Base-by-base conservation (phyloP, 2,888 invertebrate species). In the Orchesella flavescens region DNA sequence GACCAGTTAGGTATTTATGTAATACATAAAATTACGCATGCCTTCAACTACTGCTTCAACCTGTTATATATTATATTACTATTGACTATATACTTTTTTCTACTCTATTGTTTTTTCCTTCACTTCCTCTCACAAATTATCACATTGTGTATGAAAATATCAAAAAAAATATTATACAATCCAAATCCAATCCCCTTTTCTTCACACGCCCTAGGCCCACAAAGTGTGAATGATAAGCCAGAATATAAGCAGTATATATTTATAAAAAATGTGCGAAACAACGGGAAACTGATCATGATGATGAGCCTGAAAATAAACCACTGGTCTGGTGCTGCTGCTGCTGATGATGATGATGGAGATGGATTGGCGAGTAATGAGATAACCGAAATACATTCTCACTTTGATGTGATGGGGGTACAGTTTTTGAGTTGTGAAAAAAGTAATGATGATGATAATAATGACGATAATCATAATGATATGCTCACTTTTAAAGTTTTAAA, bases 131-230 rank as follows among this genome's bases (percentile, higher is more conserved):
- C 34, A 44, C 17, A 44, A 66, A 44, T 66, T 66, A 66, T 66
- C 66, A 66, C 44, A 10, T 66, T 44, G 66, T 66, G n/a, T n/a
- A n/a, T n/a, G n/a, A n/a, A n/a, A 66, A n/a, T n/a, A 49, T 49
- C 49, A 49, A 49, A 49, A 49, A 49, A 49, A 49, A 49, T n/a
- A 12, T 15, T 49, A 44, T 73, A 59, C 17, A 59, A 15, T 19
- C 19, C 49, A 59, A 73, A 13, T 59, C 12, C 49, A 59, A 73
- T 44, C 61, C 43, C 17, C 2, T 49, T 57, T 72, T 73, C 61
- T 73, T 73, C 73, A 73, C 73, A 73, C 73, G 73, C 73, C 73
- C 73, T 73, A 73, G 73, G 73, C 73, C 73, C 73, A 73, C 73
- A 73, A 73, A 73, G 43, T 73, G 59, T 46, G 73, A 73, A 73